Evolutionary conservation across 2,797 vertebrate species (phyloP).

Genomic region (Acropternis orthonyx): DNA sequence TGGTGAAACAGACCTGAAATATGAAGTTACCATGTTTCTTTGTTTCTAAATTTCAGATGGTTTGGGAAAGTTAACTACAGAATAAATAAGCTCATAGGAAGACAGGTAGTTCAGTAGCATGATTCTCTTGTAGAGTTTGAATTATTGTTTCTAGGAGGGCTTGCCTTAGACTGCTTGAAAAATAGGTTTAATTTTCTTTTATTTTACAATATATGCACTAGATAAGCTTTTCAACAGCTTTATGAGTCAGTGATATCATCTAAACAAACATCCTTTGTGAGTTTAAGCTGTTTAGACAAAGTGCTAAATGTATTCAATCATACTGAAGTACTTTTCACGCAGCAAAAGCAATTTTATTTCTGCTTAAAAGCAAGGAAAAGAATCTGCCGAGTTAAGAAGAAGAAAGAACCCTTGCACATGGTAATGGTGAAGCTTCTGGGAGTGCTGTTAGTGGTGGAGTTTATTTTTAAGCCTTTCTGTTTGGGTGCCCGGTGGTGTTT

Average conservation of each 20-base stretch:
- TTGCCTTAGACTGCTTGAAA: not conserved
- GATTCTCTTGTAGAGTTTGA: not conserved
- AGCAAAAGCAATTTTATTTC: not conserved
- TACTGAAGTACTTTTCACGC: not conserved
- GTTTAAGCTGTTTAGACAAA: not conserved
- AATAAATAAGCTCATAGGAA: not conserved
- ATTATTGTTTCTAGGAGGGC: not conserved
- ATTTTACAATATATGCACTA: not conserved
- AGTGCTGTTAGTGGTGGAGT: not conserved
- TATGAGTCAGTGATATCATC: not conserved
- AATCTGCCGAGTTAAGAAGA: not conserved
- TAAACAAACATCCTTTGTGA: not conserved
- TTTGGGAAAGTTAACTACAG: not conserved
- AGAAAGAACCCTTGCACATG: not conserved
- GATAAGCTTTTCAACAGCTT: not conserved
- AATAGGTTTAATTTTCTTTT: not conserved
- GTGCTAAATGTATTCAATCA: not conserved
- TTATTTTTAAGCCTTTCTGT: not conserved
- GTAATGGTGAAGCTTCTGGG: not conserved
- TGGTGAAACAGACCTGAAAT: not conserved
- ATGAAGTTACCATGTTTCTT: not conserved
- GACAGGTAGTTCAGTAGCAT: not conserved
- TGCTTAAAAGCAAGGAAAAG: not conserved
- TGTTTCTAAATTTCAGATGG: not conserved
- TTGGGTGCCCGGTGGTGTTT: not conserved